Evolutionary conservation across 2,797 vertebrate genomes (phyloP).

Genomic region (Eospalax fontanierii): DNA sequence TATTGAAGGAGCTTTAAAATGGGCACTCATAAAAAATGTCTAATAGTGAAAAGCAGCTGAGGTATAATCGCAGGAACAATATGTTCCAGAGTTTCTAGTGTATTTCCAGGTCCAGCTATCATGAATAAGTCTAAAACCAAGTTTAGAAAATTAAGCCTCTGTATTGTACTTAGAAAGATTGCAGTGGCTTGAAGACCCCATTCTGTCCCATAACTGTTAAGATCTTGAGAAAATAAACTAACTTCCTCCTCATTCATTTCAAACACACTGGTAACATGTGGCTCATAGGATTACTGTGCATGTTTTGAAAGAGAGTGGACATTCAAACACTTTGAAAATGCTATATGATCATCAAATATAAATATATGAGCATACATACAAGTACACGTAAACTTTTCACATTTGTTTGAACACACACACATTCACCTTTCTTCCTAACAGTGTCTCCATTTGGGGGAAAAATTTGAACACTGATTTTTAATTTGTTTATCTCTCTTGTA

Average conservation of each 20-base stretch:
- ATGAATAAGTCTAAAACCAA: conserved; percentile 37
- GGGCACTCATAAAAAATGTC: conserved; percentile 63
- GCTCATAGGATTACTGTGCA: neutral
- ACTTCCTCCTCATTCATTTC: conserved; percentile 20
- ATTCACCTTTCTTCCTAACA: neutral
- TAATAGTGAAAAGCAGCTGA: conserved; percentile 62
- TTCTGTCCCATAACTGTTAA: neutral
- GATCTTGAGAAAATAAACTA: neutral
- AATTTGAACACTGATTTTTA: conserved; percentile 75
- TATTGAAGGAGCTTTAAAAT: conserved; percentile 69
- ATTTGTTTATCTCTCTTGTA: conserved; percentile 78
- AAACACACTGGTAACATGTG: neutral
- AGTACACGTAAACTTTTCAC: neutral
- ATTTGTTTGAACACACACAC: neutral
- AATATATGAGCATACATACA: neutral
- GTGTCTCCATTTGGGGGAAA: neutral
- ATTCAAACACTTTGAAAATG: conserved; percentile 19
- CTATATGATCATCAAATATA: neutral
- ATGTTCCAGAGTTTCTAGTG: conserved; percentile 36
- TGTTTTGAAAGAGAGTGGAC: neutral
- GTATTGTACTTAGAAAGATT: conserved; percentile 34
- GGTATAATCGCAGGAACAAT: neutral
- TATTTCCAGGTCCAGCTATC: neutral
- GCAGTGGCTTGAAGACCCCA: neutral
- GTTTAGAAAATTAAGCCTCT: conserved; percentile 1